phyloP scores from a whole-genome alignment of 2,888 invertebrate species.

The Cheilosia soror region DNA sequence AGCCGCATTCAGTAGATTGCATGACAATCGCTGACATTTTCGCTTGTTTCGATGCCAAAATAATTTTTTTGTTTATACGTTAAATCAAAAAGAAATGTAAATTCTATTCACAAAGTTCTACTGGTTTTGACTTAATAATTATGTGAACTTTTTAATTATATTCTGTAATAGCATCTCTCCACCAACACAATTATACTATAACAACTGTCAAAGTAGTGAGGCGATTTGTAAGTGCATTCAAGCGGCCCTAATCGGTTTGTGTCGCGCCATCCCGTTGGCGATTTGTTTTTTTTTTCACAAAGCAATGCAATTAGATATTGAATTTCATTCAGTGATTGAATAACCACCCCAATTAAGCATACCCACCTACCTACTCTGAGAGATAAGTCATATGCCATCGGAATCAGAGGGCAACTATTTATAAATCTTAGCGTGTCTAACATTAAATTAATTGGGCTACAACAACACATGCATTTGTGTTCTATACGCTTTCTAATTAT shows the following conservation, averaged over 20 bases:
- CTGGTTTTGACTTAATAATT: not conserved
- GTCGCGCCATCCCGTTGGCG: constrained; percentile 14
- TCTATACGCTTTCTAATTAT: constrained; percentile 41
- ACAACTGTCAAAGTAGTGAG: not conserved
- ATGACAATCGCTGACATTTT: constrained; percentile 28
- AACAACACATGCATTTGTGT: constrained; percentile 13
- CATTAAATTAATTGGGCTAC: constrained; percentile 43
- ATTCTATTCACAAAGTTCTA: not conserved
- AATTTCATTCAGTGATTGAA: constrained; percentile 62
- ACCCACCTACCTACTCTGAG: constrained; percentile 32
- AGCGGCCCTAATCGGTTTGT: constrained; percentile 52
- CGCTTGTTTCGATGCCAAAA: constrained; percentile 14
- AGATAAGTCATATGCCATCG: constrained; percentile 42
- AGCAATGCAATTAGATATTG: constrained; percentile 61
- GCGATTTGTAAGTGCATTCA: constrained; percentile 46
- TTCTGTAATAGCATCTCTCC: not conserved
- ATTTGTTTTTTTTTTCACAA: not conserved
- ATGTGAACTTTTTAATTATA: constrained; percentile 17
- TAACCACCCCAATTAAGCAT: constrained; percentile 54
- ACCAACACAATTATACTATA: not conserved
- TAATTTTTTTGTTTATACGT: constrained; percentile 2
- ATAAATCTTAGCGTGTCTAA: constrained; percentile 32
- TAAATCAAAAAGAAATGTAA: not conserved
- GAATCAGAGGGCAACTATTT: constrained; percentile 42
- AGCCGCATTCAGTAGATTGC: constrained; percentile 34